These are phyloP conservation scores for Xanthorhoe spadicearia DNA, from an alignment of 2,888 invertebrate species.

Conservation along the genomic window DNA sequence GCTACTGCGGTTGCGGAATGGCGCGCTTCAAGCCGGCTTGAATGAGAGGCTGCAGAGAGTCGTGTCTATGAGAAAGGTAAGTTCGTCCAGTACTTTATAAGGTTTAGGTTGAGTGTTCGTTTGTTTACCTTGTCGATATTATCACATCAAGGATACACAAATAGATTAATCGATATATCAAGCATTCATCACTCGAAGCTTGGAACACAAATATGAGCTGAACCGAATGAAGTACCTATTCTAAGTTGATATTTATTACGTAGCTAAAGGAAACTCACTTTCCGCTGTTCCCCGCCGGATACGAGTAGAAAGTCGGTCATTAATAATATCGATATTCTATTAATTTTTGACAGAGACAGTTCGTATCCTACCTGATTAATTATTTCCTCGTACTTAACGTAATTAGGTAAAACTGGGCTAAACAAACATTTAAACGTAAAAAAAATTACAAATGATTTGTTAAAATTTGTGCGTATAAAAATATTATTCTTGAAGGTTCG, in stretches of 20 bases:
- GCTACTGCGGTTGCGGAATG: conserved; percentile 86
- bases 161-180: too few relatives aligned
- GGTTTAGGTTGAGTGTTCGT: neutral
- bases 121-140: neutral
- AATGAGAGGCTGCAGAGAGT: conserved; percentile 84
- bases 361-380: neutral
- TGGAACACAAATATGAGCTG: too few relatives aligned
- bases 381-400: neutral
- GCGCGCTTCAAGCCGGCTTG: conserved; percentile 87
- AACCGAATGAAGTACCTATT: too few relatives aligned
- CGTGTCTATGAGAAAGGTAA: conserved; percentile 78
- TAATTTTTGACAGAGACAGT: conserved; percentile 7
- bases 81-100: conserved; percentile 21
- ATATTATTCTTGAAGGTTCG: neutral
- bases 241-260: conserved; percentile 6
- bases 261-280: conserved; percentile 8
- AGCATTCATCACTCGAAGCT: too few relatives aligned
- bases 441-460: too few relatives aligned
- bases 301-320: conserved; percentile 5
- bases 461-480: neutral
- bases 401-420: neutral
- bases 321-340: conserved; percentile 1
- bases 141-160: neutral
- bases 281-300: conserved; percentile 18
- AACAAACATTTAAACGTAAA: too few relatives aligned